phyloP scores from a whole-genome alignment of 1,140 invertebrate species.

The Temnothorax curvispinosus region DNA sequence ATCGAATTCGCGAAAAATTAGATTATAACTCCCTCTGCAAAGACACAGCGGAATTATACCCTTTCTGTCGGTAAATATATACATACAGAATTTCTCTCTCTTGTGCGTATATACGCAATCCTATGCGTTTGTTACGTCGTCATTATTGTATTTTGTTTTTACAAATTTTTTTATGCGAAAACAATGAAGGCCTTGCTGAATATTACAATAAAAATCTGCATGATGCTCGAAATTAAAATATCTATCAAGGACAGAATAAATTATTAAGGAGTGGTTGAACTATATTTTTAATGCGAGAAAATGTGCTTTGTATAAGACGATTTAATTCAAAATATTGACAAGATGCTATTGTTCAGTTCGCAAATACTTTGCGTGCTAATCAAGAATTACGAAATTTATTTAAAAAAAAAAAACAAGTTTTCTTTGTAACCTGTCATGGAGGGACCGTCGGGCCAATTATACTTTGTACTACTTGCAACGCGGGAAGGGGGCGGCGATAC shows the following conservation, averaged over 20 bases:
- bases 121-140: neutral
- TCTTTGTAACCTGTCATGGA: neutral
- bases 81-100: neutral
- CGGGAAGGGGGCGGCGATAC: neutral
- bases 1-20: constrained; percentile 18
- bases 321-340: neutral
- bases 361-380: neutral
- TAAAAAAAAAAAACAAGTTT: neutral
- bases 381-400: neutral
- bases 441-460: neutral
- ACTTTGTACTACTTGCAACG: constrained; percentile 30
- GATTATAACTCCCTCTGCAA: constrained; percentile 40
- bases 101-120: neutral
- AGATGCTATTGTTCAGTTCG: neutral
- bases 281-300: neutral
- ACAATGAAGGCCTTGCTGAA: neutral
- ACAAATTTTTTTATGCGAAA: neutral
- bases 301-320: neutral
- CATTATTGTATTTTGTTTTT: neutral
- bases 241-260: neutral
- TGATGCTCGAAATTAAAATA: neutral
- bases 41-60: neutral
- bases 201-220: neutral
- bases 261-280: neutral
- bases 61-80: constrained; percentile 45